Evolutionary conservation across 2,797 vertebrate species (phyloP).

Genomic region (Labroides dimidiatus): DNA sequence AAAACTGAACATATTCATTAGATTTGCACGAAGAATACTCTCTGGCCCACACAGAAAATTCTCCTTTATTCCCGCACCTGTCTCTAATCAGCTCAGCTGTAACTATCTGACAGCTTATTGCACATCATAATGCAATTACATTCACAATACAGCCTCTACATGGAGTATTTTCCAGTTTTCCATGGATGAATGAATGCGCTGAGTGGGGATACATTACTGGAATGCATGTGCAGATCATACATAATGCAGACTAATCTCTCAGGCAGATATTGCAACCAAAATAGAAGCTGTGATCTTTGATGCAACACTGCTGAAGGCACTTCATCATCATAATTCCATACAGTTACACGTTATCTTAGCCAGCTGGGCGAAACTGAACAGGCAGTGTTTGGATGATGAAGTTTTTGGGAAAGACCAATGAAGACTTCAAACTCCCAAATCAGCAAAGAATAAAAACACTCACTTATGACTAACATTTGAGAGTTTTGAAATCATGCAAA

Average conservation of each 20-base stretch:
- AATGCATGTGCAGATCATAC: slow-evolving; percentile 36
- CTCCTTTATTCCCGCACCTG: neutral
- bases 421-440: neutral
- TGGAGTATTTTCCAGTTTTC: slow-evolving; percentile 3
- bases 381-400: neutral
- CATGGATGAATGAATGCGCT: slow-evolving; percentile 3
- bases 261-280: slow-evolving; percentile 39
- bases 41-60: neutral
- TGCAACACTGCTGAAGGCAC: slow-evolving; percentile 38
- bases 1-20: slow-evolving; percentile 1
- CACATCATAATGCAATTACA: slow-evolving; percentile 20
- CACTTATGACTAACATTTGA: neutral
- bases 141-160: slow-evolving; percentile 7
- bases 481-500: slow-evolving; percentile 2
- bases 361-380: neutral
- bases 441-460: neutral
- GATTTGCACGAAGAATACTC: neutral
- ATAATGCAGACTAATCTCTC: slow-evolving; percentile 45
- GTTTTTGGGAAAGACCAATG: neutral
- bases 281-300: slow-evolving; percentile 50
- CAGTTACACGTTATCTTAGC: slow-evolving; percentile 35
- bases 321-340: slow-evolving; percentile 48
- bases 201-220: slow-evolving; percentile 21
- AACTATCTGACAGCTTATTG: slow-evolving; percentile 11
- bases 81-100: slow-evolving; percentile 10